Conservation (phyloP, 35 echinoderm and acorn worm species). For the Heliocidaris erythrogramma region DNA sequence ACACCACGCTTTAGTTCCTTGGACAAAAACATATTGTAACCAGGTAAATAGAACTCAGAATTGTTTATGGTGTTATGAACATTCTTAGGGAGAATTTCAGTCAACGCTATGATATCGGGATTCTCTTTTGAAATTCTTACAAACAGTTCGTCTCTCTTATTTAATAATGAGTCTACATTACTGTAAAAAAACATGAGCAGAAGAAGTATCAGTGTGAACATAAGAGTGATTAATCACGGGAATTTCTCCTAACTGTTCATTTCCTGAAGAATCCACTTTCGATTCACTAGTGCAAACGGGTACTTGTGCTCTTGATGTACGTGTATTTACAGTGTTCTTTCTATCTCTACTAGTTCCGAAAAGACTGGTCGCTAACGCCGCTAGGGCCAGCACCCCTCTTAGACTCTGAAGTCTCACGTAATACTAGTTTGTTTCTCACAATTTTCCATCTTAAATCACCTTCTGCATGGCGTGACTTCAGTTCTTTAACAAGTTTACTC, state of each 20-base stretch:
- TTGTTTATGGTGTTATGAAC: background rate
- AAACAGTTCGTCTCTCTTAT: conserved; percentile 15
- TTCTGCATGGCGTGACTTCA: background rate
- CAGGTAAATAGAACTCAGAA: no score
- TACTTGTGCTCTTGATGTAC: background rate
- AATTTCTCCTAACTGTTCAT: background rate
- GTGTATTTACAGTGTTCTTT: conserved; percentile 17
- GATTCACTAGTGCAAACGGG: conserved; percentile 19
- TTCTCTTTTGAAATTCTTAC: background rate
- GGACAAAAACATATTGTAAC: background rate
- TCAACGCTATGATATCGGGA: conserved; percentile 13
- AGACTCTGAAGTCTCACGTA: background rate
- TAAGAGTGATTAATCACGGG: background rate
- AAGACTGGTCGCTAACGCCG: background rate
- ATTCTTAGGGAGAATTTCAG: background rate
- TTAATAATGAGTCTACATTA: background rate
- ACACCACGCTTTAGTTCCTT: conserved; percentile 10
- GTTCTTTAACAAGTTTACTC: conserved; percentile 1
- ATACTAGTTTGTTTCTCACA: background rate
- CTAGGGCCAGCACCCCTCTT: background rate
- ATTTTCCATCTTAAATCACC: no score
- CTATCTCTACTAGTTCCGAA: background rate
- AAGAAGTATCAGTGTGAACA: background rate
- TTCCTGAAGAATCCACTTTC: background rate
- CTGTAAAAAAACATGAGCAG: background rate